Evolutionary conservation across 2,113 vertebrate species (phyloP).

Genomic region (Chelonoidis abingdonii): DNA sequence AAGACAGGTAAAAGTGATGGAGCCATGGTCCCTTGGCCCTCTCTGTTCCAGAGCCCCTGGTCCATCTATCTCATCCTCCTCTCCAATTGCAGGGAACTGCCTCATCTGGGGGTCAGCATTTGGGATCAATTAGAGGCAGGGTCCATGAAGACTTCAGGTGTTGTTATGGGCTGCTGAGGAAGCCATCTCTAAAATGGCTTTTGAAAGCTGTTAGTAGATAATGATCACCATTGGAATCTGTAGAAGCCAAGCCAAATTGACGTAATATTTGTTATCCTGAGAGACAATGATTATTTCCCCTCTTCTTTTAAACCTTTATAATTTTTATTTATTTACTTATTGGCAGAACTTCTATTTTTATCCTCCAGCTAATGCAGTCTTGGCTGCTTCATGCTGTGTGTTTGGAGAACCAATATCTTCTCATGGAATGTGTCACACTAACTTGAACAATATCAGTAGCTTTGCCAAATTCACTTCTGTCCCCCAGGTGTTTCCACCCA

Average conservation of each 20-base stretch:
- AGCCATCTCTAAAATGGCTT: neutral
- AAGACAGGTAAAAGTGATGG: too few relatives aligned
- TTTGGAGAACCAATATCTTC: neutral
- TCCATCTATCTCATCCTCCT: neutral
- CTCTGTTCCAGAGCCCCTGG: too few relatives aligned
- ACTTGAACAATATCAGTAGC: neutral
- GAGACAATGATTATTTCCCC: neutral
- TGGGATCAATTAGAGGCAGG: neutral
- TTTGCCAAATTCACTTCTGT: neutral
- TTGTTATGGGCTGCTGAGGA: neutral
- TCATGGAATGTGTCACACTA: neutral
- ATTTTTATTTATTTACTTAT: neutral
- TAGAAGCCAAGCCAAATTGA: neutral
- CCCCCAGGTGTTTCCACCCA: slow-evolving; percentile 18
- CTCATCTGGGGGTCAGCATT: neutral
- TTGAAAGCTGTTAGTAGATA: neutral
- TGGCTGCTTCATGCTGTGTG: neutral
- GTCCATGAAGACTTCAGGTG: neutral
- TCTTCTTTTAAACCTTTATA: neutral
- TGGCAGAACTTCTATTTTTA: neutral
- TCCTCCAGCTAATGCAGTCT: neutral
- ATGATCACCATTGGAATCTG: neutral
- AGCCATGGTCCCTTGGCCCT: too few relatives aligned
- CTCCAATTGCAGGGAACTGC: neutral
- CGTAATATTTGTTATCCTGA: neutral